Conservation (phyloP, 2,797 vertebrate genomes). For the Coracias cyanogaster region DNA sequence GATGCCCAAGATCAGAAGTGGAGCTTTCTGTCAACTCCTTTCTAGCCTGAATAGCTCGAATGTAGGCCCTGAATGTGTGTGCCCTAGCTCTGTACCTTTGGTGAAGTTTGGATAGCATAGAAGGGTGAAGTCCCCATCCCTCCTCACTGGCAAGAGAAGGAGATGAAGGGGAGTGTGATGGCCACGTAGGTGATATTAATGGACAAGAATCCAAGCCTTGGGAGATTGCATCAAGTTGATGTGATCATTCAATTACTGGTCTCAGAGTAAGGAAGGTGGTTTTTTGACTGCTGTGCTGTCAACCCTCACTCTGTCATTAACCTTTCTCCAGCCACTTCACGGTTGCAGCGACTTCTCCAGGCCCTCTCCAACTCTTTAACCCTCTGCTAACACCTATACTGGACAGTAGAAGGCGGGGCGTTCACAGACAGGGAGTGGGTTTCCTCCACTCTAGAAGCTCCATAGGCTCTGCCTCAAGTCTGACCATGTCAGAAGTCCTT, state of each 20-base stretch:
- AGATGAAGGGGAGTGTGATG: neutral
- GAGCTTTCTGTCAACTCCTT: neutral
- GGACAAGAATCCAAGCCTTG: neutral
- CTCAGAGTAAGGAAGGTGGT: neutral
- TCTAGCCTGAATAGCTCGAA: neutral
- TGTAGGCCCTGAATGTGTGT: fast-evolving
- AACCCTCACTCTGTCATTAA: neutral
- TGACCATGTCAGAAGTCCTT: neutral
- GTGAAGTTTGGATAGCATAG: neutral
- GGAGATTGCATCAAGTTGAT: neutral
- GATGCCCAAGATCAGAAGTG: neutral
- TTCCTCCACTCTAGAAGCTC: neutral
- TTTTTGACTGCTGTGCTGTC: neutral
- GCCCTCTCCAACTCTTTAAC: neutral
- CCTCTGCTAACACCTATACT: neutral
- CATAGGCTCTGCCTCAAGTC: neutral
- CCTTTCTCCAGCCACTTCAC: neutral
- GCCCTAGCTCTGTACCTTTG: neutral
- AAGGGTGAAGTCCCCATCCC: neutral
- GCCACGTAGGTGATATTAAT: neutral
- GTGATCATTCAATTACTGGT: too few species aligned
- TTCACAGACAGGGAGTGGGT: neutral
- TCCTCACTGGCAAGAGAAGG: neutral
- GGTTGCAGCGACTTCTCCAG: neutral
- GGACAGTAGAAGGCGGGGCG: neutral